These are phyloP conservation scores for Lamellibrachia luymesi DNA, from an alignment of 1,140 invertebrate genomes.

Conservation along the genomic window DNA sequence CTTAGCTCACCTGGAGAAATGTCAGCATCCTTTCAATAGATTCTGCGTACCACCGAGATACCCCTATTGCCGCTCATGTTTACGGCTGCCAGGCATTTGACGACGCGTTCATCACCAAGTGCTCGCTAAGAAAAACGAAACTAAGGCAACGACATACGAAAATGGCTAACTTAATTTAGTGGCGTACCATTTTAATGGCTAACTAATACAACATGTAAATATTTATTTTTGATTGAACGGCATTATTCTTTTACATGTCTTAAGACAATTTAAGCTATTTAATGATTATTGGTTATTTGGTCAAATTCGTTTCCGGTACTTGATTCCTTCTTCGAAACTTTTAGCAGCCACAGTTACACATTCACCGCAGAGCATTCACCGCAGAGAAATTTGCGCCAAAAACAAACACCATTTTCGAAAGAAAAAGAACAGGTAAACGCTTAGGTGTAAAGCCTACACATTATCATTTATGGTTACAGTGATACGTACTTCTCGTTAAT, in stretches of 20 bases:
- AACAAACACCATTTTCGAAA: not conserved
- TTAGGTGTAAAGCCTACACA: not conserved
- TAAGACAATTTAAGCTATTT: not conserved
- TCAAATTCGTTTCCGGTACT: not conserved
- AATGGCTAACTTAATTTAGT: not conserved
- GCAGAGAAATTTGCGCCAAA: not conserved
- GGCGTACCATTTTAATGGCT: not conserved
- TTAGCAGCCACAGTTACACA: not conserved
- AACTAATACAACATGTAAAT: not conserved
- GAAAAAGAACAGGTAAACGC: not conserved
- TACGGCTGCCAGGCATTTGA: not conserved
- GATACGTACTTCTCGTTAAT: not conserved
- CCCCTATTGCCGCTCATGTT: not conserved
- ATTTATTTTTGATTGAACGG: not conserved
- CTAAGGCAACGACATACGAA: not conserved
- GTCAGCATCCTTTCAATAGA: not conserved
- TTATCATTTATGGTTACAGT: not conserved
- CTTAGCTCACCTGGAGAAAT: not conserved
- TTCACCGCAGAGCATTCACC: not conserved
- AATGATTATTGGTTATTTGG: not conserved
- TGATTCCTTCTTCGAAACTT: conserved; percentile 13
- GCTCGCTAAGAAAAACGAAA: not conserved
- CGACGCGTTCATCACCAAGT: not conserved
- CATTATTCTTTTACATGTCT: not conserved
- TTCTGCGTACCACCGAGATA: not conserved